Conservation (phyloP, 1,140 invertebrate genomes). For the Cephus cinctus region DNA sequence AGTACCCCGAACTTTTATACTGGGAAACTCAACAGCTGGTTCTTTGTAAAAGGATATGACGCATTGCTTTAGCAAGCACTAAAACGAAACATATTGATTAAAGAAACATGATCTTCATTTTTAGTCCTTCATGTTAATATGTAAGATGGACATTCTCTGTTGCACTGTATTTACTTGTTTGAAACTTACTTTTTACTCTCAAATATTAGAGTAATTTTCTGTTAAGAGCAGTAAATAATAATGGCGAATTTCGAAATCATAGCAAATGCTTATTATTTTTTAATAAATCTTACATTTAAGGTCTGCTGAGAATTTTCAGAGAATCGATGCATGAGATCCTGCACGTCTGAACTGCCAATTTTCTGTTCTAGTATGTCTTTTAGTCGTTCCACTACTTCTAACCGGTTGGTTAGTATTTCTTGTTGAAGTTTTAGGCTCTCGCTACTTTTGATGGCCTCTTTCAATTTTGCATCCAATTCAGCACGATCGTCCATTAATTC, state of each 20-base stretch:
- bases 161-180: too few species aligned
- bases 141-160: too few species aligned
- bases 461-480: conserved; percentile 38
- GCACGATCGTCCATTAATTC: conserved; percentile 32
- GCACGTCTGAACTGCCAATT: conserved; percentile 34
- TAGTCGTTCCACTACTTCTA: conserved; percentile 41
- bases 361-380: conserved; percentile 46
- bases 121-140: too few species aligned
- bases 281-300: conserved; percentile 30
- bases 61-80: too few species aligned
- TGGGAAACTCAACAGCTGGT: too few species aligned
- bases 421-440: conserved; percentile 32
- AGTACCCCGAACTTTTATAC: too few species aligned
- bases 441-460: conserved; percentile 24
- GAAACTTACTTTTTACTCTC: too few species aligned
- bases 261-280: background rate
- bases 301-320: conserved; percentile 36
- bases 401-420: conserved; percentile 31
- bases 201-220: conserved; percentile 8
- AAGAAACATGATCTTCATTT: too few species aligned
- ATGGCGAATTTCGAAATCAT: conserved; percentile 1
- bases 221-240: background rate
- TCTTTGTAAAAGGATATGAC: too few species aligned
- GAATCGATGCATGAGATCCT: conserved; percentile 37
- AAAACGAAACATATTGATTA: too few species aligned